These are phyloP conservation scores for Pseudochaenichthys georgianus DNA, from an alignment of 2,797 vertebrate genomes.

Conservation along the genomic window DNA sequence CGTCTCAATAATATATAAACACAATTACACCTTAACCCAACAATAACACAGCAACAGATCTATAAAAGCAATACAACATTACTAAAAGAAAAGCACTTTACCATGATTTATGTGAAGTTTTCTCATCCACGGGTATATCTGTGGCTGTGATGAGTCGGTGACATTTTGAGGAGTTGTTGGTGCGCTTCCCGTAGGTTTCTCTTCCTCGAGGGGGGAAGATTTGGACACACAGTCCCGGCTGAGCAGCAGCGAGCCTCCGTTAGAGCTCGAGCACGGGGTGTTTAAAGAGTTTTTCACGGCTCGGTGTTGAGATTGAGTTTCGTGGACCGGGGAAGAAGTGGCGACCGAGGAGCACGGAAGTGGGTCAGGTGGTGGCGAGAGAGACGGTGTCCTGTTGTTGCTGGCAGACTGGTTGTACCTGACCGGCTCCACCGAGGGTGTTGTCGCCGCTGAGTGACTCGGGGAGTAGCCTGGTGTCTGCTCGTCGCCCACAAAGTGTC, in stretches of 20 bases:
- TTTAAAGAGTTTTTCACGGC: conserved; percentile 92
- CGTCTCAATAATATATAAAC: background rate
- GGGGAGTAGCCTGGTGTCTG: conserved; percentile 92
- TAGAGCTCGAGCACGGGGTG: conserved; percentile 88
- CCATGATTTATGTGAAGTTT: conserved; percentile 99
- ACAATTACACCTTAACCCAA: background rate
- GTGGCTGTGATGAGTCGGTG: conserved; percentile 91
- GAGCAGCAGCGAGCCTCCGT: conserved; percentile 86
- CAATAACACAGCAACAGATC: background rate
- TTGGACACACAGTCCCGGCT: conserved; percentile 92
- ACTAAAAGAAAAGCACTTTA: conserved; percentile 79
- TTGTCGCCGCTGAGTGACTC: conserved; percentile 84
- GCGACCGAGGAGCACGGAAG: conserved; percentile 93
- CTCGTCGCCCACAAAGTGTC: conserved; percentile 93
- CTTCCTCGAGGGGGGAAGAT: conserved; percentile 92
- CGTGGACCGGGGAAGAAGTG: conserved; percentile 73
- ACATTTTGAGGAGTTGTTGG: conserved; percentile 92
- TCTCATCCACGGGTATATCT: conserved; percentile 99
- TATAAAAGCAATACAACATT: conserved; percentile 34
- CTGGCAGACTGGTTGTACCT: conserved; percentile 92
- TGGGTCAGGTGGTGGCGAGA: conserved; percentile 93
- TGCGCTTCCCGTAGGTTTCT: conserved; percentile 92
- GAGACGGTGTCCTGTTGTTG: conserved; percentile 83
- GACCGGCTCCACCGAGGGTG: conserved; percentile 90
- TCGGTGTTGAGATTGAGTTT: conserved; percentile 85